Base-by-base conservation (phyloP, 2,797 vertebrate species). In the Kryptopterus vitreolus region DNA sequence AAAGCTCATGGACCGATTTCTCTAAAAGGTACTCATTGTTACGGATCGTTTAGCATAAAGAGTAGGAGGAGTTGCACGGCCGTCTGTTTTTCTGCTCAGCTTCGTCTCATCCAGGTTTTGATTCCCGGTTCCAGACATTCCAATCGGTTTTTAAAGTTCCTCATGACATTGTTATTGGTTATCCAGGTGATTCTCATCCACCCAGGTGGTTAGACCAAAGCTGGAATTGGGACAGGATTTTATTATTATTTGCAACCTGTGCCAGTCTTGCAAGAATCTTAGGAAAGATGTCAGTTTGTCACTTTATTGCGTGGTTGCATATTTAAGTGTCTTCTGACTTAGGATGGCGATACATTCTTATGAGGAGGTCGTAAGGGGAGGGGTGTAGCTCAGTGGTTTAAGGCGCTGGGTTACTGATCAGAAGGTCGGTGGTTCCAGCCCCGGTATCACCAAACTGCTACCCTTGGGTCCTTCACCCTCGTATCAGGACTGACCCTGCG, bases 21-120 rank as follows among this genome's bases (percentile, higher is more conserved):
- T 22, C 33, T 38, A 13, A n/a, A 43, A 63, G 4, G 61, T 20
- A n/a, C 18, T 22, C 33, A 5, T 29, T 12, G 65, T 70, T 70
- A 20, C 20, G 68, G 68, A 31, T 29, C 26, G 22, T 70, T 70
- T 70, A 50, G 46, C 46, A 70, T 70, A 2, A 50, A 69, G 46
- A 50, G 16, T 65, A 12, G 1, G 31, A 65, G 18, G 13, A n/a
- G n/a, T 20, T 38, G 62, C 33, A n/a, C n/a, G 33, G 43, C n/a
- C n/a, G n/a, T 69, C 7, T 15, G 24, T 3, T 66, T 24, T 66
- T 66, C 35, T 66, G 35, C 11, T 35, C 16, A 62, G 20, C 6
- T 15, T 33, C n/a, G n/a, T n/a, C 61, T 58, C 38, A 48, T n/a
- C 1, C 12, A 52, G 1, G 31, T 69, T 69, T 48, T 46, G 7